A percentile compares a stretch with the other conserved stretches of the same genome.
Evolutionary conservation across 2,888 invertebrate species (phyloP).

Genomic region (Saturnia japonica): DNA sequence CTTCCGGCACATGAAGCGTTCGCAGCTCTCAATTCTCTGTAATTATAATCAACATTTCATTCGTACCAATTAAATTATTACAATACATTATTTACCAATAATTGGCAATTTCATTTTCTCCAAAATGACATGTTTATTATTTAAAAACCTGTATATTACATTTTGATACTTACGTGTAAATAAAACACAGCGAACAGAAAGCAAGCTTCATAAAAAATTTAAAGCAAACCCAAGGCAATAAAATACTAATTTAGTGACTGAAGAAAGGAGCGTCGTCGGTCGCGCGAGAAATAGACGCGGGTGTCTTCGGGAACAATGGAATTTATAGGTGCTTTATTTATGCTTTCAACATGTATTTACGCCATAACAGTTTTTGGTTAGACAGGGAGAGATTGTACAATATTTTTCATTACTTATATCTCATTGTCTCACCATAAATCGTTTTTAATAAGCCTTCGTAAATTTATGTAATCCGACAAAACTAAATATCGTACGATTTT

Average conservation of each 20-base stretch:
- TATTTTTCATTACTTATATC: not conserved
- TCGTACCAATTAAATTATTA: too few species aligned
- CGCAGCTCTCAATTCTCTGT: too few species aligned
- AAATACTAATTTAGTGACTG: constrained; percentile 40
- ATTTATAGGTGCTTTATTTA: constrained; percentile 14
- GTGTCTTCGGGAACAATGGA: constrained; percentile 4
- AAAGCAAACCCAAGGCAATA: constrained; percentile 33
- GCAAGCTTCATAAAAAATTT: constrained; percentile 31
- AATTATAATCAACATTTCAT: too few species aligned
- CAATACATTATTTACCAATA: not conserved
- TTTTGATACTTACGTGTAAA: constrained; percentile 28
- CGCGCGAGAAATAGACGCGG: constrained; percentile 18
- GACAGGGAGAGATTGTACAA: not conserved
- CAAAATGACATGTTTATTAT: not conserved
- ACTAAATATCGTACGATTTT: not conserved
- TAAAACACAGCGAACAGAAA: constrained; percentile 8
- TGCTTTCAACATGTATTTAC: constrained; percentile 13
- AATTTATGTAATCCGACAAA: not conserved
- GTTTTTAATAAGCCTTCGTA: constrained; percentile 15
- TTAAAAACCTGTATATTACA: constrained; percentile 21
- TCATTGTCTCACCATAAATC: constrained; percentile 5
- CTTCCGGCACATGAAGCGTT: too few species aligned
- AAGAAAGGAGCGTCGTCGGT: constrained; percentile 31
- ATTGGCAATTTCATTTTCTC: not conserved
- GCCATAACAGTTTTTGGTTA: constrained; percentile 3